These are phyloP conservation scores for Eutolmus rufibarbis DNA, from an alignment of 2,888 invertebrate genomes.

Conservation along the genomic window DNA sequence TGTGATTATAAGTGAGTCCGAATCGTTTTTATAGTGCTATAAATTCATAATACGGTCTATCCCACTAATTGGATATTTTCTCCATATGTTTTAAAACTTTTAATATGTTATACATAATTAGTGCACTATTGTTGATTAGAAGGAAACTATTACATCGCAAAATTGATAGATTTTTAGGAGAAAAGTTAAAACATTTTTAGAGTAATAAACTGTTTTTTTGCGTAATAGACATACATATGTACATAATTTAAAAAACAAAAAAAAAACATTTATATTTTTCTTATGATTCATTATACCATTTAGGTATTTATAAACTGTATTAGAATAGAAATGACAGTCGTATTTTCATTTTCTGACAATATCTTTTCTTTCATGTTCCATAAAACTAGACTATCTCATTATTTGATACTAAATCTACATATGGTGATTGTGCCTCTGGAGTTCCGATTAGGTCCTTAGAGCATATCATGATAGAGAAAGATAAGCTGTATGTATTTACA, in stretches of 20 bases:
- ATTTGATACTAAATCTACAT: neutral
- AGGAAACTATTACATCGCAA: neutral
- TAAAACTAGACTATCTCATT: neutral
- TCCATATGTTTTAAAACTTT: no score
- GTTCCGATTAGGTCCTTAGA: neutral
- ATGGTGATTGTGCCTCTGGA: neutral
- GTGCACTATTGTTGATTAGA: neutral
- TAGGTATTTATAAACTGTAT: neutral
- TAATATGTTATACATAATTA: neutral
- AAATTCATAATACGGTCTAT: no score
- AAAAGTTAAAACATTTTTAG: no score
- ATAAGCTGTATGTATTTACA: neutral
- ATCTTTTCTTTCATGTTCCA: neutral
- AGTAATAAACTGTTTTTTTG: no score
- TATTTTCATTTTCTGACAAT: neutral
- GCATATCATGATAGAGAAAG: neutral
- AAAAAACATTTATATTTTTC: no score
- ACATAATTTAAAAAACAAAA: no score
- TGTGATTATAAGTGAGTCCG: no score
- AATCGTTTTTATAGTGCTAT: no score
- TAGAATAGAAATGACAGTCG: neutral
- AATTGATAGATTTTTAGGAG: neutral
- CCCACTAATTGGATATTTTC: no score
- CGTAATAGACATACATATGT: no score
- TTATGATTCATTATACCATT: no score